These are phyloP conservation scores for Lophura nycthemera DNA, from an alignment of 2,113 vertebrate species.

Conservation along the genomic window DNA sequence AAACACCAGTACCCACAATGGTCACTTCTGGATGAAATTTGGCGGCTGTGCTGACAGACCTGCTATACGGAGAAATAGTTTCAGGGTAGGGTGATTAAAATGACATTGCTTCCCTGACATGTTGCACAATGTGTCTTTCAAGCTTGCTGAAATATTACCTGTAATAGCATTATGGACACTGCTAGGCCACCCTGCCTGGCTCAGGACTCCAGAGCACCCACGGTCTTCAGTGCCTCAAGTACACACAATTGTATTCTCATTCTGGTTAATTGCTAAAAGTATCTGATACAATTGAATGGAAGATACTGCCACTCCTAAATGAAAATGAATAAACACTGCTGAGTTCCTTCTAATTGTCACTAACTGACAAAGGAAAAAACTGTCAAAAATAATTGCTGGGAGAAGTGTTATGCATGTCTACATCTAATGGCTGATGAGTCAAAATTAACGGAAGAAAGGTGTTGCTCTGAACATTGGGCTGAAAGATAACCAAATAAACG, in stretches of 20 bases:
- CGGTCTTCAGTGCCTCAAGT: neutral
- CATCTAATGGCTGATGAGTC: neutral
- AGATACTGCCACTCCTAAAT: neutral
- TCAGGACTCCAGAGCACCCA: neutral
- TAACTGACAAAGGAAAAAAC: neutral
- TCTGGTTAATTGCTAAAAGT: neutral
- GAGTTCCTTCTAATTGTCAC: neutral
- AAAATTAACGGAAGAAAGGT: neutral
- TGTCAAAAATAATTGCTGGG: neutral
- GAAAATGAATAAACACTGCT: neutral
- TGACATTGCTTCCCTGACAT: neutral
- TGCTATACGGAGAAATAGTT: neutral
- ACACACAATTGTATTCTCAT: neutral
- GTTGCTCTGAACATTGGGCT: neutral
- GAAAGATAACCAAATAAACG: neutral
- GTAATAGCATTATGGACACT: neutral
- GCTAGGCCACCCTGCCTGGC: neutral
- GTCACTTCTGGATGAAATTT: neutral
- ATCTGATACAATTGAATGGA: neutral
- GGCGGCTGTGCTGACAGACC: neutral
- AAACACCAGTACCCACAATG: rapidly evolving
- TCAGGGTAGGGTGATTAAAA: neutral
- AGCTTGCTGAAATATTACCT: neutral
- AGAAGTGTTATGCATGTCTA: neutral
- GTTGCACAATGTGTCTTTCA: neutral